Base-by-base conservation (phyloP, 2,888 invertebrate species). In the Parnassius mnemosyne region DNA sequence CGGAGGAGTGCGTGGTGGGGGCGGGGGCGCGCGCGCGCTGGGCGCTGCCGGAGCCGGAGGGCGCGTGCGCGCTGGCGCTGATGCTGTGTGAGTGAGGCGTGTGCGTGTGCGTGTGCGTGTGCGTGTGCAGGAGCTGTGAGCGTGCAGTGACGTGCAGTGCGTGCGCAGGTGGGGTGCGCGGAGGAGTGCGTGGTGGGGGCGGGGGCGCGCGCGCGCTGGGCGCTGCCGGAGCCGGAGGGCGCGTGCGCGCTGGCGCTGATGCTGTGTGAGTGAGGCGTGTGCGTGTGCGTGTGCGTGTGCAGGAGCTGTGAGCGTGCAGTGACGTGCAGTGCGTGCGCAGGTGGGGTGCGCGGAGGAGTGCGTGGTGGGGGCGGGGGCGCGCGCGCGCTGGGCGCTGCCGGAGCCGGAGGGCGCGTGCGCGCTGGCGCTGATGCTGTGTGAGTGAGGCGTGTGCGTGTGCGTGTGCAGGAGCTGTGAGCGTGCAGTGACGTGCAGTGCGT, bases 391-490 rank as follows among this genome's bases (percentile, higher is more conserved):
- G 91, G 93, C 65, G 60, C 92, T 97, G 69, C 95, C 95, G 71
- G 98, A 97, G 64, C 97, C 97, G 1, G 99, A 98, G 68, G 98
- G 97, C 13, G 95, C 95, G 49, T 92, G 12, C 94, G 95, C 67
- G 93, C 95, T 75, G 87, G 93, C 60, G 2, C 92, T 98, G 70
- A 25, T 25, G 25, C 3, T 25, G 25, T 25, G 25, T 25, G 25
- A 25, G 25, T 25, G 25, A 7, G 34, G 34, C 7, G 34, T 7
- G 34, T 34, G 34, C 7, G 34, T 34, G 34, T 34, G 34, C 7
- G 34, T 34, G 34, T 34, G 34, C 7, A 7, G 5, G 7, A 34
- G 34, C 34, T 34, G 34, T 34, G 34, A 34, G 34, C 34, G 10
- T 43, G 43, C 43, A 11, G 43, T 43, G 11, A 43, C 16, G 13